Percentiles rank a stretch among this genome's conserved stretches.
phyloP scores from a whole-genome alignment of 2,113 vertebrate species.

The Aspiorhynchus laticeps region DNA sequence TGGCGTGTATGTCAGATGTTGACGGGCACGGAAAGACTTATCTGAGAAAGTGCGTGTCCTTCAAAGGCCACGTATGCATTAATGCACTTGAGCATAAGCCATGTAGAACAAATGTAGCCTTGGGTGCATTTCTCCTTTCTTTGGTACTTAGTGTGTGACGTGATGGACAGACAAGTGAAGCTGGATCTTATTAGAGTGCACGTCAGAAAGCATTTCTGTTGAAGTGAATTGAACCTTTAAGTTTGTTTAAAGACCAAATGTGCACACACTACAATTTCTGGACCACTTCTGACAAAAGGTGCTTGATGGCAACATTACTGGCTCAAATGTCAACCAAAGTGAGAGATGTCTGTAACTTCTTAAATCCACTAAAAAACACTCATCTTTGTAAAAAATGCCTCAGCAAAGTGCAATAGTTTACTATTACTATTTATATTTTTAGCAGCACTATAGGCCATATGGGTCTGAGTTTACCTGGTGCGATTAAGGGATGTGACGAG shows the following conservation, averaged over 20 bases:
- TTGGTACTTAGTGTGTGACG: neutral
- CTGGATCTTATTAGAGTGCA: neutral
- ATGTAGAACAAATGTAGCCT: conserved; percentile 23
- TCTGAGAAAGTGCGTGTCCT: neutral
- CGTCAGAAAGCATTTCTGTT: neutral
- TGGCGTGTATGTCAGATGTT: conserved; percentile 32
- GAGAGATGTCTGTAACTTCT: neutral
- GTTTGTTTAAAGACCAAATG: neutral
- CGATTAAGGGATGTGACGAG: conserved; percentile 79
- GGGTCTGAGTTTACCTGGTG: conserved; percentile 80
- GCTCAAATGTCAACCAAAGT: neutral
- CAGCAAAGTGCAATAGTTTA: neutral
- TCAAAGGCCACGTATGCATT: conserved; percentile 15
- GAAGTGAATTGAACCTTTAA: neutral
- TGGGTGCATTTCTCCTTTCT: conserved; percentile 2
- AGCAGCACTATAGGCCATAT: neutral
- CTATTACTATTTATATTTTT: neutral
- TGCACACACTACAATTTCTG: neutral
- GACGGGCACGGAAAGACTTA: neutral
- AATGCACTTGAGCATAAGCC: neutral
- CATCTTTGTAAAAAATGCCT: neutral
- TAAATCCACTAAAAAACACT: neutral
- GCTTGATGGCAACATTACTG: neutral
- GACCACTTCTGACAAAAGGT: neutral
- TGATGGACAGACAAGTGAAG: neutral